A percentile compares a stretch with the other conserved stretches of the same genome.
phyloP scores from a whole-genome alignment of 2,888 invertebrate species.

The Buathra laborator region DNA sequence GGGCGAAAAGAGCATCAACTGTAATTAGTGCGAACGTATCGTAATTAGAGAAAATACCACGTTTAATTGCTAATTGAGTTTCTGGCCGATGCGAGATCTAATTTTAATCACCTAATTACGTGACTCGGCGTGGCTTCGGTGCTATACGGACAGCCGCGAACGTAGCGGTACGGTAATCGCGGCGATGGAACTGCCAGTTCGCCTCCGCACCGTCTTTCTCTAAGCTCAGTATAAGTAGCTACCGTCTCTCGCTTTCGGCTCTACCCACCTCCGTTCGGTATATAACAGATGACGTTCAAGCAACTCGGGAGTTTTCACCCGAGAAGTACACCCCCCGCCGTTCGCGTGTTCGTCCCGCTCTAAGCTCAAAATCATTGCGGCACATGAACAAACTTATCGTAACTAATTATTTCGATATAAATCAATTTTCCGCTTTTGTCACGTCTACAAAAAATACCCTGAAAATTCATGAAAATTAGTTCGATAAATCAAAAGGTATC shows the following conservation, averaged over 20 bases:
- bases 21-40: constrained; percentile 87
- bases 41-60: constrained; percentile 88
- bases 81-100: constrained; percentile 87
- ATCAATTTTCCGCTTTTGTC: constrained; percentile 10
- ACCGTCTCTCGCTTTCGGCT: constrained; percentile 21
- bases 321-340: constrained; percentile 7
- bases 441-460: not conserved
- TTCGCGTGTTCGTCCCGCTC: not conserved
- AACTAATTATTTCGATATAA: constrained; percentile 29
- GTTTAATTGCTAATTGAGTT: constrained; percentile 88
- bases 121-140: constrained; percentile 85
- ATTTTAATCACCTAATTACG: constrained; percentile 88
- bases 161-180: constrained; percentile 76
- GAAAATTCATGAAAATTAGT: not conserved
- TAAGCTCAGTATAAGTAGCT: constrained; percentile 62
- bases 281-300: constrained; percentile 58
- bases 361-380: constrained; percentile 61
- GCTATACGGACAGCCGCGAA: constrained; percentile 80
- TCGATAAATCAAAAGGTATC: not conserved
- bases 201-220: constrained; percentile 42
- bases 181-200: constrained; percentile 71
- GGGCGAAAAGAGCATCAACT: constrained; percentile 78
- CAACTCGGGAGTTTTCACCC: constrained; percentile 49
- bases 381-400: constrained; percentile 45
- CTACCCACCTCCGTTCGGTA: not conserved